A percentile compares a stretch with the other conserved stretches of the same genome.
Conservation (phyloP, 1,140 invertebrate genomes). For the Drosophila ananassae region DNA sequence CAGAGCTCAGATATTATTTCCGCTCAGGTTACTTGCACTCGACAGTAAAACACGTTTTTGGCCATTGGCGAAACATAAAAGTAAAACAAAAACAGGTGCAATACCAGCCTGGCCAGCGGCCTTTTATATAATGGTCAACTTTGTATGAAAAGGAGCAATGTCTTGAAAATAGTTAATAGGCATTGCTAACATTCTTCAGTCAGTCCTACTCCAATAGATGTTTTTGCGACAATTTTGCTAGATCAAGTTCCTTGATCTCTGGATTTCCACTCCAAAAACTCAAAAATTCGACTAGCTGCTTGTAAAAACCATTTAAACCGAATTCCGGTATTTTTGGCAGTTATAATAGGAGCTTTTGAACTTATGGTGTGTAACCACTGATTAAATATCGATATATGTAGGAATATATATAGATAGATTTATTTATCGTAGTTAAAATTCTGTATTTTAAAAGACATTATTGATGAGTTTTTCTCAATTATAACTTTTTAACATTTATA, state of each 20-base stretch:
- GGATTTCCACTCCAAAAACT: not conserved
- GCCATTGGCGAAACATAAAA: slow-evolving; percentile 2
- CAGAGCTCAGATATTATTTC: slow-evolving; percentile 56
- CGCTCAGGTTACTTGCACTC: slow-evolving; percentile 57
- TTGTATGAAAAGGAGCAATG: slow-evolving; percentile 32
- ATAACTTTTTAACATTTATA: too few species aligned
- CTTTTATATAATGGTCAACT: slow-evolving; percentile 45
- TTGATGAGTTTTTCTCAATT: too few species aligned
- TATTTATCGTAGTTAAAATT: too few species aligned
- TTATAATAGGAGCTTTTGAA: too few species aligned
- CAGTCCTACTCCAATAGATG: slow-evolving; percentile 1
- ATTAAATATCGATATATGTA: too few species aligned
- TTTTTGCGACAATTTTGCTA: slow-evolving; percentile 18
- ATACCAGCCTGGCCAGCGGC: slow-evolving; percentile 24
- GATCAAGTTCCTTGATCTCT: slow-evolving; percentile 20
- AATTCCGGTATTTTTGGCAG: too few species aligned
- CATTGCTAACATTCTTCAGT: slow-evolving; percentile 43
- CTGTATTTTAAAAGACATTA: too few species aligned
- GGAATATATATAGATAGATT: too few species aligned
- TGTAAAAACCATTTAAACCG: too few species aligned
- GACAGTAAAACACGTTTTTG: slow-evolving; percentile 38
- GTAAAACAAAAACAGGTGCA: slow-evolving; percentile 37
- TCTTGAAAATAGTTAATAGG: slow-evolving; percentile 15
- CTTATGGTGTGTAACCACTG: too few species aligned
- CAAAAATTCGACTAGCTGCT: not conserved